Base-by-base conservation (phyloP, 2,888 invertebrate species). In the Sipha maydis region DNA sequence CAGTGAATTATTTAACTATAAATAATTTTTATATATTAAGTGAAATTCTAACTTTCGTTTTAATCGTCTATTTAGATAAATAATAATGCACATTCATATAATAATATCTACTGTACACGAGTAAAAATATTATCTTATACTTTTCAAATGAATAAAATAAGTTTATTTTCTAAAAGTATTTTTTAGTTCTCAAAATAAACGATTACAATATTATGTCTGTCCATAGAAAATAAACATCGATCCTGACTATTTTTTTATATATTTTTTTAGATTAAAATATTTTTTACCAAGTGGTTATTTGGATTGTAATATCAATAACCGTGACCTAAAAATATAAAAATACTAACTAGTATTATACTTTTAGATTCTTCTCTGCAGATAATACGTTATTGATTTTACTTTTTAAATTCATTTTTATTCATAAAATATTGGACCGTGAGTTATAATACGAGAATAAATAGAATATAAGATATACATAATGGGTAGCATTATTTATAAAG, bases 381-480 rank as follows among this genome's bases (percentile, higher is more conserved):
- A 84, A 76, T 75, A 75, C 25, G 34, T 75, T 83, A 83, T 83
- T 56, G 83, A 56, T 83, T 83, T 56, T 75, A 75, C 83, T 83
- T 75, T 75, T 41, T n/a, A n/a, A 85, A 41, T 77, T 67, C 5
- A 34, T 76, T 83, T 54, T 75, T n/a, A 67, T 84, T 67, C 41
- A 25, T 77, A 67, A 84, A 28, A 61, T 76, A 84, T 38, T 61
- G 75, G 7, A 38, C 34, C 3, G 69, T 48, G n/a, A n/a, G 69
- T n/a, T 69, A 69, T 28, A 61, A 28, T 17, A n/a, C 4, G 69
- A n/a, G 69, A 69, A 69, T 69, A 28, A 69, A 34, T 34, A 71
- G 28, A 71, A 71, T 31, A 31, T 1, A 71, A 71, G 11, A 69
- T 69, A n/a, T 69, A 28, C 28, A 69, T 19, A 14, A 31, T 34